phyloP scores from a whole-genome alignment of 1,140 invertebrate genomes.

The Caenorhabditis brenneri region DNA sequence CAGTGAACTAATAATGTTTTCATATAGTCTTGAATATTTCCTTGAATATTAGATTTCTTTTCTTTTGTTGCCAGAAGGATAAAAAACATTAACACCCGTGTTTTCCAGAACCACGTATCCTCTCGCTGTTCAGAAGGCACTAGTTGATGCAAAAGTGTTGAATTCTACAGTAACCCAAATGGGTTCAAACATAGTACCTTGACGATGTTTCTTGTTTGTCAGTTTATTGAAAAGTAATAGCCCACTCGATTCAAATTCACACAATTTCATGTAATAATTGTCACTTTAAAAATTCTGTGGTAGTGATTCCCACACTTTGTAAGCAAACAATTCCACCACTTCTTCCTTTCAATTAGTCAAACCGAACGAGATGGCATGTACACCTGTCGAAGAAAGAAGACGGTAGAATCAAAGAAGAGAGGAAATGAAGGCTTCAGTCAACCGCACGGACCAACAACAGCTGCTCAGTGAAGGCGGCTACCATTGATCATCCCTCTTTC shows the following conservation, averaged over 20 bases:
- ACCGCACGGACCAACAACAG: neutral
- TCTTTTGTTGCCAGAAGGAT: too few species aligned
- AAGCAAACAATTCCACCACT: neutral
- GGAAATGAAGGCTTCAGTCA: neutral
- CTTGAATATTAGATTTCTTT: too few species aligned
- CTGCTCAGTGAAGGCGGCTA: neutral
- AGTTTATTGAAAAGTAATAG: too few species aligned
- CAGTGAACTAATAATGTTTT: too few species aligned
- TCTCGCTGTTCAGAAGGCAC: too few species aligned
- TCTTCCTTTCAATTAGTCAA: slow-evolving; percentile 8
- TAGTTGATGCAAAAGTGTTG: too few species aligned
- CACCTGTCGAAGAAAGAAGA: slow-evolving; percentile 11
- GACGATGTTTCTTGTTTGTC: too few species aligned
- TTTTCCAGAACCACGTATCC: too few species aligned
- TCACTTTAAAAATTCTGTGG: neutral
- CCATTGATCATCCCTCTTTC: neutral
- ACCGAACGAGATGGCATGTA: neutral
- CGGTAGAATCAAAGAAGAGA: neutral
- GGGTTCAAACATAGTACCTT: too few species aligned
- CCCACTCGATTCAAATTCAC: neutral
- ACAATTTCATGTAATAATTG: neutral
- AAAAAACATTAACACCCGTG: too few species aligned
- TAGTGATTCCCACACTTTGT: neutral
- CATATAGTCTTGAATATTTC: too few species aligned
- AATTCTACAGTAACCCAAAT: too few species aligned